Base-by-base conservation (phyloP, 2,113 vertebrate species). In the Prochilodus magdalenae region DNA sequence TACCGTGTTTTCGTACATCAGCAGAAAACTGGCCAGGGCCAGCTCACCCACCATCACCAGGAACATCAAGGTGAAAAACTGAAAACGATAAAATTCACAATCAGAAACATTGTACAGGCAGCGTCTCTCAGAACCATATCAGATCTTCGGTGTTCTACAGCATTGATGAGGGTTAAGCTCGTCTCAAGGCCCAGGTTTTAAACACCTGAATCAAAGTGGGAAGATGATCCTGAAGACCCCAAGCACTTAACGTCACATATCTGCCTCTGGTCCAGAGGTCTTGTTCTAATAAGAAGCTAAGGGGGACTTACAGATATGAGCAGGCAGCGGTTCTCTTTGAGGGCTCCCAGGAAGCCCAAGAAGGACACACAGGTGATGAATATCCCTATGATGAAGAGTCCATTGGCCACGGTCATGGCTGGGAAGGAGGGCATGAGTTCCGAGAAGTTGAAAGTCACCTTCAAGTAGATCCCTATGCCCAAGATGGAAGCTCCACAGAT, bases 241-340 rank as follows among this genome's bases (percentile, higher is more conserved):
- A 36, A 10, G 5, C 11, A 44, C 40, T 10, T 44, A 44, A 44
- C 4, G 40, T 44, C n/a, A n/a, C n/a, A n/a, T n/a, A n/a, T n/a
- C n/a, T n/a, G n/a, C n/a, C n/a, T n/a, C n/a, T n/a, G n/a, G n/a
- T 44, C 40, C 40, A 44, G 40, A 44, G 11, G 40, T 44, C 40
- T 44, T 44, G 40, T 44, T 44, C 40, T 11, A 44, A 44, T 44
- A 44, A 44, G 11, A 5, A 51, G 14, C 11, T 20, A 22, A 26
- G 15, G 1, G 29, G 15, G 36, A 89, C 85, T 80, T 87, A 97
- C 96, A 82, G 93, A 94, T 84, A 97, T 90, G 36, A 97, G 94
- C 24, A 97, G 90, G 33, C 96, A 97, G 74, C 96, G 96, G 88
- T 97, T 97, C 78, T 97, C 96, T 75, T 95, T 96, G 72, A 97